phyloP scores from a whole-genome alignment of 2,113 vertebrate species.

The Petroica traversi region DNA sequence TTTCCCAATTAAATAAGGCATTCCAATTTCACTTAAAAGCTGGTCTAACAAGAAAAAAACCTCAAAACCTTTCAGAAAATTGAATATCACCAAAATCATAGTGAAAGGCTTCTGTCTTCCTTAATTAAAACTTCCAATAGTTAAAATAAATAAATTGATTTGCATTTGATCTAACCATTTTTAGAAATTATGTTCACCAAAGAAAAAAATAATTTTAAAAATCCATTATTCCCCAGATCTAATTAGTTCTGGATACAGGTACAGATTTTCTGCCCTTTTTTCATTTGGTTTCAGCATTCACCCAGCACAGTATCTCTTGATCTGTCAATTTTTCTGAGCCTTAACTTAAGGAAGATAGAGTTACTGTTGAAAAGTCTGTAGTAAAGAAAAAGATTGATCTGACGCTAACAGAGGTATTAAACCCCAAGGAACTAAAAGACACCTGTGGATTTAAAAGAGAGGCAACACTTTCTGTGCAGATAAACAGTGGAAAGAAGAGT shows the following conservation, averaged over 20 bases:
- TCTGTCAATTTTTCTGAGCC: neutral
- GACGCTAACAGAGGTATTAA: neutral
- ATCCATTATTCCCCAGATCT: neutral
- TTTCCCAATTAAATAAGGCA: neutral
- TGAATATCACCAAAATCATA: neutral
- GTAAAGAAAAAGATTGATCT: slow-evolving; percentile 3
- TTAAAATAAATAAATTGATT: neutral
- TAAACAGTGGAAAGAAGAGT: neutral
- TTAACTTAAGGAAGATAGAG: neutral
- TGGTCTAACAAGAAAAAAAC: neutral
- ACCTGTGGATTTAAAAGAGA: neutral
- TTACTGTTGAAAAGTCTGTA: neutral
- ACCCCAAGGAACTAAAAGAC: neutral
- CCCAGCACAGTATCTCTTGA: neutral
- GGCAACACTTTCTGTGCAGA: neutral
- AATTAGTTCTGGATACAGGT: neutral
- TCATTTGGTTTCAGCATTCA: neutral
- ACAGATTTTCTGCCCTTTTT: neutral
- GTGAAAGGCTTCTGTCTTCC: neutral
- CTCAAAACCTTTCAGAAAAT: neutral
- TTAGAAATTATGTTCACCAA: neutral
- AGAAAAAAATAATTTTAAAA: neutral
- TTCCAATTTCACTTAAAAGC: neutral
- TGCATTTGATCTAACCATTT: neutral
- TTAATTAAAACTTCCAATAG: neutral